These are phyloP conservation scores for Danionella cerebrum DNA, from an alignment of 2,113 vertebrate genomes.

Conservation along the genomic window DNA sequence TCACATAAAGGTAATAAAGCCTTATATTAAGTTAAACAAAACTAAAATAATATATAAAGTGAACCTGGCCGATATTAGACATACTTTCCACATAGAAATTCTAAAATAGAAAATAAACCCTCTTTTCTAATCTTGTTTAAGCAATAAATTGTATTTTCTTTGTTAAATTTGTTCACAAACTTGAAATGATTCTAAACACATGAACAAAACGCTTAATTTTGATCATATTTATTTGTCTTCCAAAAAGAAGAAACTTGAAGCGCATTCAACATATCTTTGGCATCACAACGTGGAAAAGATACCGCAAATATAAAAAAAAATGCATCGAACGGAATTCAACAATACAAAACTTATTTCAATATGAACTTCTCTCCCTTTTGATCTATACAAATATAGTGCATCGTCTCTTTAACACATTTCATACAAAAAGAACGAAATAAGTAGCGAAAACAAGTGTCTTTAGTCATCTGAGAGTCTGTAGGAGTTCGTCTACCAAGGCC, in stretches of 20 bases:
- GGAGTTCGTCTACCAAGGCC: conserved; percentile 80
- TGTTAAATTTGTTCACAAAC: background rate
- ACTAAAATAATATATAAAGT: too few species aligned
- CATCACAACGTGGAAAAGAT: conserved; percentile 76
- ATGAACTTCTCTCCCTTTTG: conserved; percentile 86
- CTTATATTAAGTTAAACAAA: too few species aligned
- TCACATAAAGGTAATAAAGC: too few species aligned
- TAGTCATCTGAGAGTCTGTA: conserved; percentile 50
- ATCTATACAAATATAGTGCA: conserved; percentile 89
- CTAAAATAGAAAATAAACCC: background rate
- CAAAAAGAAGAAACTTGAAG: conserved; percentile 80
- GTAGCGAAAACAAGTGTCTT: conserved; percentile 50
- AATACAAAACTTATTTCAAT: conserved; percentile 95
- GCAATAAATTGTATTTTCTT: too few species aligned
- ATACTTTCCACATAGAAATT: background rate
- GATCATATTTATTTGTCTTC: conserved; percentile 85
- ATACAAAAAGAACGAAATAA: conserved; percentile 65
- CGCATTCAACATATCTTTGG: conserved; percentile 87
- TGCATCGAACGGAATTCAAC: conserved; percentile 81
- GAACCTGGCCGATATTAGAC: too few species aligned
- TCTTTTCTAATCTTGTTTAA: too few species aligned
- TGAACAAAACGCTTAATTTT: conserved; percentile 20
- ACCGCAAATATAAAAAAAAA: conserved; percentile 73
- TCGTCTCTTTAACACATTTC: conserved; percentile 64
- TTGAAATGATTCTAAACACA: background rate